Evolutionary conservation across 2,888 invertebrate genomes (phyloP).

Genomic region (Hemaris fuciformis): DNA sequence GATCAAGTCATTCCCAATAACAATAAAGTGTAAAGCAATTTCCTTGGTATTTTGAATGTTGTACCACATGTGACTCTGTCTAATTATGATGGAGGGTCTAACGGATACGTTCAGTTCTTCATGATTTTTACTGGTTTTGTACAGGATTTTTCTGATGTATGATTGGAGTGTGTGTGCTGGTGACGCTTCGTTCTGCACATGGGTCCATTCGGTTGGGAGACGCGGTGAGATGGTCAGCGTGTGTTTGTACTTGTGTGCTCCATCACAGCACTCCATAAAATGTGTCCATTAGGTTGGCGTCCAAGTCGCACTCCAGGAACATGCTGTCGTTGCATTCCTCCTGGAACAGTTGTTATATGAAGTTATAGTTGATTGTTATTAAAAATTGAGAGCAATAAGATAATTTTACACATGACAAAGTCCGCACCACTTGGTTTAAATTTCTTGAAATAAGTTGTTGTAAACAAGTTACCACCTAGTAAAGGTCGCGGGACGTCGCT

Average conservation of each 20-base stretch:
- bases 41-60: conserved; percentile 62
- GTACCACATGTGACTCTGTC: not conserved
- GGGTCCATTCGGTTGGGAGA: not conserved
- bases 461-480: too few relatives aligned
- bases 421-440: too few relatives aligned
- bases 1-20: conserved; percentile 51
- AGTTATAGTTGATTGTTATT: too few relatives aligned
- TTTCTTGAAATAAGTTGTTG: too few relatives aligned
- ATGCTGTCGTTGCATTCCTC: conserved; percentile 74
- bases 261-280: conserved; percentile 74
- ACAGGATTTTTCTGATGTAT: not conserved
- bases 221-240: conserved; percentile 6
- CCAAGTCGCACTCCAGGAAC: conserved; percentile 74
- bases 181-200: not conserved
- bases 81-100: not conserved
- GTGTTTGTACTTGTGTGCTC: conserved; percentile 11
- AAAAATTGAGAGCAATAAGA: too few relatives aligned
- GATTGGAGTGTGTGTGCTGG: not conserved
- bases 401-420: too few relatives aligned
- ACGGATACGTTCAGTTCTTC: not conserved
- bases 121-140: not conserved
- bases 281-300: conserved; percentile 71
- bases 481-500: too few relatives aligned
- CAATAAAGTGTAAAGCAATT: conserved; percentile 63
- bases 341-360: too few relatives aligned